These are phyloP conservation scores for Xestia xanthographa DNA, from an alignment of 2,888 invertebrate genomes.

Conservation along the genomic window DNA sequence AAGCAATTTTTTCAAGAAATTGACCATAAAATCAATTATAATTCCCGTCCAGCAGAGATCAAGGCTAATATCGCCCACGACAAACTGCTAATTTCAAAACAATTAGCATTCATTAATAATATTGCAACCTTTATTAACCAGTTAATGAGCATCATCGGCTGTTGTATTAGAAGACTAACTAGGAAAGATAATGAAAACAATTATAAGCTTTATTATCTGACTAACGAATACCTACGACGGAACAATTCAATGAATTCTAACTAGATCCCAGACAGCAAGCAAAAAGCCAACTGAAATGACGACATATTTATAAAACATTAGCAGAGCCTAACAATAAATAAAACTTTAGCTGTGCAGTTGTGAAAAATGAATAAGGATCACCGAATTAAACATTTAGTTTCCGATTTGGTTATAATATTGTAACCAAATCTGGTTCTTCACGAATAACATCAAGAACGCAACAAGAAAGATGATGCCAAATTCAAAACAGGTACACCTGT, in stretches of 20 bases:
- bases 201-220: background rate
- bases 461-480: background rate
- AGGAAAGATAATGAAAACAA: constrained; percentile 13
- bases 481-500: background rate
- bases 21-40: constrained; percentile 64
- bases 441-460: background rate
- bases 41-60: constrained; percentile 68
- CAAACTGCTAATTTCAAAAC: constrained; percentile 78
- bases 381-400: background rate
- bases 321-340: background rate
- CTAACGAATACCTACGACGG: too few species aligned
- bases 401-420: background rate
- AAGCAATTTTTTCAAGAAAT: constrained; percentile 27
- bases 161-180: background rate
- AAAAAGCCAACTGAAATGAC: background rate
- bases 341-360: background rate
- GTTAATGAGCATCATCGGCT: constrained; percentile 26
- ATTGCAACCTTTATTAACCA: constrained; percentile 70
- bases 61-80: constrained; percentile 80
- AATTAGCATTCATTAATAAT: constrained; percentile 76
- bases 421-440: background rate
- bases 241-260: background rate
- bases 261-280: background rate
- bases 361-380: background rate
- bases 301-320: background rate